phyloP scores from a whole-genome alignment of 2,797 vertebrate genomes.

The Oreochromis grahami region DNA sequence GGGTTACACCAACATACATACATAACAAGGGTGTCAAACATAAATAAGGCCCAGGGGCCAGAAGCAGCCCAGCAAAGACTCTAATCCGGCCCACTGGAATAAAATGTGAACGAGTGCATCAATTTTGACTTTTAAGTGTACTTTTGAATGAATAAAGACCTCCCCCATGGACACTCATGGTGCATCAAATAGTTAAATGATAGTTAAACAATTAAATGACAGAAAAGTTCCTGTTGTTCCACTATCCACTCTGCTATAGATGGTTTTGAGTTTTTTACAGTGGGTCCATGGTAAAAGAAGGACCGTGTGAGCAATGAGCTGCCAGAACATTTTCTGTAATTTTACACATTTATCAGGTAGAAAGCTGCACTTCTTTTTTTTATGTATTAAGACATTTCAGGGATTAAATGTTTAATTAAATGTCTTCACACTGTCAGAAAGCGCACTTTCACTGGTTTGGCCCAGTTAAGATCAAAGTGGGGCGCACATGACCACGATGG shows the following conservation, averaged over 20 bases:
- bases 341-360: background rate
- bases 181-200: background rate
- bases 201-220: background rate
- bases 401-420: accelerated
- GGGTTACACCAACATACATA: background rate
- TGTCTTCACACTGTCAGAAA: background rate
- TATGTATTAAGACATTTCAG: background rate
- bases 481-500: background rate
- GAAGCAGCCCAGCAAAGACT: accelerated
- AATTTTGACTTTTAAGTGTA: background rate
- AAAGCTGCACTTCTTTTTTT: background rate
- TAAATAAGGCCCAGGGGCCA: accelerated
- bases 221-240: background rate
- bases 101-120: background rate
- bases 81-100: background rate
- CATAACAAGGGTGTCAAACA: background rate
- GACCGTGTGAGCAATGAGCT: background rate
- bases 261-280: accelerated
- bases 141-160: background rate
- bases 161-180: background rate
- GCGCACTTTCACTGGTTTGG: accelerated
- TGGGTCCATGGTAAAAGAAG: background rate
- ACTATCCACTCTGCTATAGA: background rate
- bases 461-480: background rate
- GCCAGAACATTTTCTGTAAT: background rate